Evolutionary conservation across 2,113 vertebrate species (phyloP).

Genomic region (Donacobius atricapilla): DNA sequence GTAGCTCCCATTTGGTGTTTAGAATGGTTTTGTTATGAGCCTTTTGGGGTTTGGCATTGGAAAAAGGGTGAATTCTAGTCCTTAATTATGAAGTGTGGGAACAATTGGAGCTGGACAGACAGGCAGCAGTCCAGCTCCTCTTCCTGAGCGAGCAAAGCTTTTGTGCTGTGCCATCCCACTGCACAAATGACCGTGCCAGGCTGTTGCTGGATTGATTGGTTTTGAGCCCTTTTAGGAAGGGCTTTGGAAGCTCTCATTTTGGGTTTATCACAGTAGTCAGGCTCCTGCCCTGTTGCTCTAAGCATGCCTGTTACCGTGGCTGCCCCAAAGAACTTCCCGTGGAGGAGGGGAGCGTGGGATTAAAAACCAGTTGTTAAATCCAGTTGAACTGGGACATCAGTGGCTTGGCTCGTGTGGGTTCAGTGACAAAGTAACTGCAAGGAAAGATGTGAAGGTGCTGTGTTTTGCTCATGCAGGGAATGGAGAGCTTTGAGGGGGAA

Average conservation of each 20-base stretch:
- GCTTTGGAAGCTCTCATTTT: not conserved
- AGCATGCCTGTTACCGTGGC: not conserved
- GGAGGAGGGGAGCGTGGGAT: fast-evolving
- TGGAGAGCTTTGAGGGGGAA: not conserved
- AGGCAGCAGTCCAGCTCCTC: constrained; percentile 20
- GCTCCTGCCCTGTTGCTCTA: not conserved
- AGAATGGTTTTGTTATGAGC: not conserved
- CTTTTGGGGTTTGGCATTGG: constrained; percentile 12
- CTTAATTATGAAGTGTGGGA: constrained; percentile 5
- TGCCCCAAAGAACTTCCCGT: not conserved
- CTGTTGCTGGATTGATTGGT: not conserved
- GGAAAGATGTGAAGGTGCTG: not conserved
- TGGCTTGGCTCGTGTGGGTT: not conserved
- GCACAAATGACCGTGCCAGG: not conserved
- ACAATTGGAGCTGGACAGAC: not conserved
- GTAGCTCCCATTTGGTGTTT: not conserved
- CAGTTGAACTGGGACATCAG: not conserved
- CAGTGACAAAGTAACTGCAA: not conserved
- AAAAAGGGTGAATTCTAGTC: constrained; percentile 2
- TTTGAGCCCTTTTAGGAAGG: not conserved
- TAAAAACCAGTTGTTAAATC: not conserved
- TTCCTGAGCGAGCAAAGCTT: not conserved
- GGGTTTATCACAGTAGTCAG: not conserved
- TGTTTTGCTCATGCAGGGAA: fast-evolving
- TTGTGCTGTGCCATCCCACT: constrained; percentile 1